phyloP scores from a whole-genome alignment of 2,888 invertebrate genomes.

The Ophonus ardosiacus region DNA sequence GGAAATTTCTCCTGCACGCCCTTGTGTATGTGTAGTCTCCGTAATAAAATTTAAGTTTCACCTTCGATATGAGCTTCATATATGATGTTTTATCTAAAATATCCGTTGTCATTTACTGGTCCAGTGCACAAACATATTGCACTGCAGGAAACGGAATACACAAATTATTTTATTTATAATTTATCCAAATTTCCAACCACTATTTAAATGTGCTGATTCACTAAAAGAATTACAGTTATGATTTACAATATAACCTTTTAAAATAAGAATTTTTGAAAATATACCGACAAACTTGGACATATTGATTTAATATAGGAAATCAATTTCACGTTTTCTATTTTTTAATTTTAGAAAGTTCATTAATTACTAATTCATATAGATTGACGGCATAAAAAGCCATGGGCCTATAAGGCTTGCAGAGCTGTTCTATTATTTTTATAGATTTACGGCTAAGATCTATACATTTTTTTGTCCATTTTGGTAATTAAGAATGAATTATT shows the following conservation, averaged over 20 bases:
- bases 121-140: constrained; percentile 40
- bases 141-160: constrained; percentile 35
- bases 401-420: too few species aligned
- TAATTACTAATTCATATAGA: too few species aligned
- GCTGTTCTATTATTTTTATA: too few species aligned
- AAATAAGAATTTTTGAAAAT: too few species aligned
- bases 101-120: constrained; percentile 46
- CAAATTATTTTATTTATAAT: constrained; percentile 45
- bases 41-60: constrained; percentile 12
- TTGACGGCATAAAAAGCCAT: too few species aligned
- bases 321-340: too few species aligned
- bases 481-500: too few species aligned
- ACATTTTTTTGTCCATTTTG: too few species aligned
- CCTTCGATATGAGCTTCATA: constrained; percentile 25
- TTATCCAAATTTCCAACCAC: constrained; percentile 26
- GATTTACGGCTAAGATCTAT: too few species aligned
- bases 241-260: not conserved
- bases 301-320: too few species aligned
- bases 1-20: not conserved
- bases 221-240: not conserved
- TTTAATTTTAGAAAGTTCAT: too few species aligned
- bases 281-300: too few species aligned
- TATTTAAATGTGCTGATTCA: not conserved
- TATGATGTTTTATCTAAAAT: constrained; percentile 45
- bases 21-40: not conserved